Evolutionary conservation across 2,888 invertebrate species (phyloP), one percentile per base, ranked within the genome.

Genomic region (Ecdyonurus torrentis): DNA sequence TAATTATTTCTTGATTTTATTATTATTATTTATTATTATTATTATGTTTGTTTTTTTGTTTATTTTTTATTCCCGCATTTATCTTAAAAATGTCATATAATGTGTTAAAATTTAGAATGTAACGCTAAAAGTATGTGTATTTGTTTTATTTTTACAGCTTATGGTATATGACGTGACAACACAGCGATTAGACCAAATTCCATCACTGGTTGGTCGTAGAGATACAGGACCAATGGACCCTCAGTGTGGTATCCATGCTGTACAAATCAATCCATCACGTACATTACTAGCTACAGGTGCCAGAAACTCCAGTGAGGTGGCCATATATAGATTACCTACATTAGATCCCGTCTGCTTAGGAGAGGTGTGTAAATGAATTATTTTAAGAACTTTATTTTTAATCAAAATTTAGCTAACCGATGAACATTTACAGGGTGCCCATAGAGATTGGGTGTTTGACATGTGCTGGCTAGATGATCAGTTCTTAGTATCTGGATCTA

Each of bases 391-490:
- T n/a, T n/a, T n/a, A n/a, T n/a, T n/a, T n/a, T n/a, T n/a, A n/a
- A n/a, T n/a, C n/a, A n/a, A n/a, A n/a, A n/a, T n/a, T n/a, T n/a
- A n/a, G n/a, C 37, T 37, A 18, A 15, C 50, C 22, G 18, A 19
- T 25, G 3, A 10, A 15, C 7, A 23, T 24, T 70, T 71, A 25
- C 70, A 79, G 78, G 77, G 78, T 69, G 91, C 90, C 1, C 96
- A 97, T 73, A 84, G 86, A 70, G 96, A 97, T 75, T 92, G 94
- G 88, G 89, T 92, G 67, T 83, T 79, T 71, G 96, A 96, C 72
- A 86, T 94, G 84, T 90, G 90, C 67, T 97, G 96, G 96, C 76
- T 97, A 66, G 96, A 97, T 75, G 96, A 97, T 75, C 89, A 95
- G 75, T 94, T 91, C 78, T 77, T 96, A 63, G 93, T 96, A 64